A percentile compares a stretch with the other conserved stretches of the same genome.
Conservation (phyloP, 2,888 invertebrate species). For the Calameuta filiformis region DNA sequence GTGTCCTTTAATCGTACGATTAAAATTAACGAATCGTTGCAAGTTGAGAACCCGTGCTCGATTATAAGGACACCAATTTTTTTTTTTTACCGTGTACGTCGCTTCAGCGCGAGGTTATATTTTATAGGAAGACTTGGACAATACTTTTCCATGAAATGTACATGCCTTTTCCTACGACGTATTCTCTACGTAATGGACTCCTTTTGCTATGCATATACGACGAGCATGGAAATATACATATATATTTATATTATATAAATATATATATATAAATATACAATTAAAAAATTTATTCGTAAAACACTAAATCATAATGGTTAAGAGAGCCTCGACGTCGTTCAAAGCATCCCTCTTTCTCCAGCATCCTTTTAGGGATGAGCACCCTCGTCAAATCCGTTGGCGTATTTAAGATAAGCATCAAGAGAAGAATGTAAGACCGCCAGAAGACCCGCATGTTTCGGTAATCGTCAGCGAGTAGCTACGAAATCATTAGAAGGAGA, state of each 20-base stretch:
- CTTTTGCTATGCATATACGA: conserved; percentile 8
- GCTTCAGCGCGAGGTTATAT: conserved; percentile 10
- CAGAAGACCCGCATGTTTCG: not conserved
- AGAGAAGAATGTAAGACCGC: not conserved
- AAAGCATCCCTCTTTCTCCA: not conserved
- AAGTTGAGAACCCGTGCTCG: not conserved
- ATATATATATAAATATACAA: not conserved
- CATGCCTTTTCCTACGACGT: not conserved
- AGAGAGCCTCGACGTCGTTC: not conserved
- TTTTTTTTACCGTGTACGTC: not conserved
- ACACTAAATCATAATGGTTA: not conserved
- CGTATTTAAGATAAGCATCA: not conserved
- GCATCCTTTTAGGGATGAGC: not conserved
- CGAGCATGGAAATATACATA: not conserved
- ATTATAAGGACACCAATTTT: not conserved
- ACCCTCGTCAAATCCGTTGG: conserved; percentile 9
- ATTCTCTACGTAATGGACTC: not conserved
- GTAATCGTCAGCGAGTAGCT: not conserved
- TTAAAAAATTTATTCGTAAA: not conserved
- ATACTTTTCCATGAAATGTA: conserved; percentile 22
- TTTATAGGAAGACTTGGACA: conserved; percentile 24
- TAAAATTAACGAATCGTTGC: not conserved
- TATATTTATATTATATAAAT: conserved; percentile 1
- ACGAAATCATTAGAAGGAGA: not conserved
- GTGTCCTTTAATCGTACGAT: not conserved